Conservation (phyloP, 2,113 vertebrate species). For the Mola mola region DNA sequence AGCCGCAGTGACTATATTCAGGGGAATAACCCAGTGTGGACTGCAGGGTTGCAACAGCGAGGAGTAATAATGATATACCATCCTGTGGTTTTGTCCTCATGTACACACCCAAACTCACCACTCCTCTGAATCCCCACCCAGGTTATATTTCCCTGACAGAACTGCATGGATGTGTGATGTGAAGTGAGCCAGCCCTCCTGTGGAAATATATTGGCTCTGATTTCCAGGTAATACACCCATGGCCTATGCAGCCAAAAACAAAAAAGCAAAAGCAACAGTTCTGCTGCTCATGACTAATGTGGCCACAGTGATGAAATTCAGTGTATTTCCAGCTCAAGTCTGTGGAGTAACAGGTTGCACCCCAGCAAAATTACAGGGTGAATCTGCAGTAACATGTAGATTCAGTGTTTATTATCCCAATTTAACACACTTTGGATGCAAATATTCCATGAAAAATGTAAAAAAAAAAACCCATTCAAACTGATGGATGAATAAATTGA, state of each 20-base stretch:
- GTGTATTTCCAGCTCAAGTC: too few species aligned
- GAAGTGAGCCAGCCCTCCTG: constrained; percentile 16
- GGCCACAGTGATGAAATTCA: too few species aligned
- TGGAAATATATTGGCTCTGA: constrained; percentile 27
- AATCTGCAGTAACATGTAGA: neutral
- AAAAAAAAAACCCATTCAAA: neutral
- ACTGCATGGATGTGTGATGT: constrained; percentile 25
- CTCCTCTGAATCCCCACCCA: constrained; percentile 46
- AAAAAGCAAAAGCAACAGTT: too few species aligned
- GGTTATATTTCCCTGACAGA: constrained; percentile 60
- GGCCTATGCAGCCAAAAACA: neutral
- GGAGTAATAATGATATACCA: constrained; percentile 53
- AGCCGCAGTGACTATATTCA: constrained; percentile 36
- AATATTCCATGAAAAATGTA: neutral
- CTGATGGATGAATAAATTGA: neutral
- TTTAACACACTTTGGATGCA: too few species aligned
- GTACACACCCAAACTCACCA: constrained; percentile 33
- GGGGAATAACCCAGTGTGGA: constrained; percentile 47
- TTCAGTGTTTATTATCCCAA: neutral
- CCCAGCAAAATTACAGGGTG: neutral
- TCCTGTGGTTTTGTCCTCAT: constrained; percentile 44
- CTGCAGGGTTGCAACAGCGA: constrained; percentile 29
- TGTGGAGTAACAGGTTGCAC: neutral
- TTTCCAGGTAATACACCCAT: constrained; percentile 38
- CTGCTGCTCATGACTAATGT: too few species aligned